Conservation (phyloP, 2,113 vertebrate species). For the Dipodomys ordii region DNA sequence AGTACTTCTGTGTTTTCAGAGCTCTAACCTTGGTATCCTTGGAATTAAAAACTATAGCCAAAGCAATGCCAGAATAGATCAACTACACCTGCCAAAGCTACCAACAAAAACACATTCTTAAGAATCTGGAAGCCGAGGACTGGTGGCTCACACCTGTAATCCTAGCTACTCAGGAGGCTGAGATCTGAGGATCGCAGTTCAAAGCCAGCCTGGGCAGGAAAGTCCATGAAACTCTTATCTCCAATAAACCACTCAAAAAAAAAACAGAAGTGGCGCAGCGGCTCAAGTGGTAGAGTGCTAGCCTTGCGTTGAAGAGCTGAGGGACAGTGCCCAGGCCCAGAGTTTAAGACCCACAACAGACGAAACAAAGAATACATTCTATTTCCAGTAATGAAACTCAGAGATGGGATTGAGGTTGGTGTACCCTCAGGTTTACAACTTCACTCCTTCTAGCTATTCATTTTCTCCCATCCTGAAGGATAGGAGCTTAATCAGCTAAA, state of each 20-base stretch:
- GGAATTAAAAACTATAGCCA: not conserved
- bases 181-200: no score
- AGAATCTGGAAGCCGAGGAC: no score
- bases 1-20: not conserved
- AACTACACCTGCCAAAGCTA: not conserved
- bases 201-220: no score
- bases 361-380: not conserved
- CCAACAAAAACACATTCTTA: conserved; percentile 3
- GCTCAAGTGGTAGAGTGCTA: no score
- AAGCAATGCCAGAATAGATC: not conserved
- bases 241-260: no score
- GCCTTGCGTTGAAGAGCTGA: no score
- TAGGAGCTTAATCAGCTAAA: not conserved
- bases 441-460: not conserved
- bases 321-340: no score
- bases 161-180: no score
- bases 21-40: not conserved
- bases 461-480: not conserved
- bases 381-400: not conserved
- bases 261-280: no score
- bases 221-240: no score
- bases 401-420: not conserved
- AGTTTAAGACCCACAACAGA: no score
- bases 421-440: not conserved
- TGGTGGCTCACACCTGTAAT: no score